Evolutionary conservation across 2,797 vertebrate genomes (phyloP).

Genomic region (Halcyon badia): DNA sequence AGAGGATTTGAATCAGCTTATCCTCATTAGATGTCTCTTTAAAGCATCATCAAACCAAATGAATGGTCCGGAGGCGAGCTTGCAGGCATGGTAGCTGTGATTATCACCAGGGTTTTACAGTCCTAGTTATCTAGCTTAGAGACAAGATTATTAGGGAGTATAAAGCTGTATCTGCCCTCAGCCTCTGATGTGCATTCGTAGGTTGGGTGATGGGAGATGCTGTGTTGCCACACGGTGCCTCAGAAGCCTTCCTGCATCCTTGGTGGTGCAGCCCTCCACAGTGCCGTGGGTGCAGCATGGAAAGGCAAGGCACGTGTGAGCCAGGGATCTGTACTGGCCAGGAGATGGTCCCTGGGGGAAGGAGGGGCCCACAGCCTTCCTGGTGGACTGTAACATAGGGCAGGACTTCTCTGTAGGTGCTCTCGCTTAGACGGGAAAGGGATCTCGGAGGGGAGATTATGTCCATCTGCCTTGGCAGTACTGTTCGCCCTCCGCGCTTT

Average conservation of each 20-base stretch:
- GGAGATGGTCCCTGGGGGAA: neutral
- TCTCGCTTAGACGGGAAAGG: neutral
- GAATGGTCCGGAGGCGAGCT: constrained; percentile 60
- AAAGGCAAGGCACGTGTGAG: neutral
- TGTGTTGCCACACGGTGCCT: fast-evolving
- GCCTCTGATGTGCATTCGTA: neutral
- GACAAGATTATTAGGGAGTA: constrained; percentile 64
- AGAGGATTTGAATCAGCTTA: constrained; percentile 69
- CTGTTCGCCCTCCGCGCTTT: fast-evolving
- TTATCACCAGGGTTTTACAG: constrained; percentile 66
- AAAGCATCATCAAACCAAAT: constrained; percentile 63
- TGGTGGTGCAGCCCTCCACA: neutral
- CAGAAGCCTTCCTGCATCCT: neutral
- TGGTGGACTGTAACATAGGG: neutral
- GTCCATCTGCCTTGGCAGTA: fast-evolving
- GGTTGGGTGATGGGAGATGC: neutral
- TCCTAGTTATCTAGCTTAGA: constrained; percentile 62
- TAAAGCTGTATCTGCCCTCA: constrained; percentile 45
- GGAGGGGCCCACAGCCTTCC: fast-evolving
- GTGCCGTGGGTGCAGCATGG: neutral
- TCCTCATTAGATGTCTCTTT: constrained; percentile 69
- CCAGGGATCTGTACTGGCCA: neutral
- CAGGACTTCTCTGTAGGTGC: neutral
- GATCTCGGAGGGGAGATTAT: neutral
- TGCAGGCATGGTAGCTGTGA: constrained; percentile 63